These are phyloP conservation scores for Penaeus chinensis DNA, from an alignment of 1,140 invertebrate species.

Conservation along the genomic window DNA sequence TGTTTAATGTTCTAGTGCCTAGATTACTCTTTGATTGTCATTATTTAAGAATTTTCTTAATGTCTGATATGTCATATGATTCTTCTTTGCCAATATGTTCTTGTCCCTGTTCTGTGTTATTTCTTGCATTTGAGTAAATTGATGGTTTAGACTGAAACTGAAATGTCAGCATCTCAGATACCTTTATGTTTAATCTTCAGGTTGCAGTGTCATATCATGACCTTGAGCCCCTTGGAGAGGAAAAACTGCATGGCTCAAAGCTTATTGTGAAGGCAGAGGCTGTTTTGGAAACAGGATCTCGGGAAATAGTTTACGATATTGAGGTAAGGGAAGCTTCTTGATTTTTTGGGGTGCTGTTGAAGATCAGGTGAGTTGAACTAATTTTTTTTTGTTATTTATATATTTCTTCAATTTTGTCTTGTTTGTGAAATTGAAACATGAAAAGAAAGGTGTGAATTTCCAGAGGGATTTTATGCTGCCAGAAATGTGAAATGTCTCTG, in stretches of 20 bases:
- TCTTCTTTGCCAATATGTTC: background rate
- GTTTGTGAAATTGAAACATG: no score
- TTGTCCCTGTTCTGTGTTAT: background rate
- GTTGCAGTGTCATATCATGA: conserved; percentile 63
- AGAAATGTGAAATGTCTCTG: no score
- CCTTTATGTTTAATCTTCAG: background rate
- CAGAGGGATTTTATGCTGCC: no score
- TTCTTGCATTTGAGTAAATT: background rate
- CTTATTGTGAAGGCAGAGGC: conserved; percentile 61
- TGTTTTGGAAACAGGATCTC: conserved; percentile 17
- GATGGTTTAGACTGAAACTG: no score
- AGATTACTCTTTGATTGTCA: no score
- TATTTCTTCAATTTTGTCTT: no score
- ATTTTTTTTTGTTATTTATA: no score
- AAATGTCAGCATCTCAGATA: no score
- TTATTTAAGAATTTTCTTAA: no score
- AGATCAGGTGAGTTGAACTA: background rate
- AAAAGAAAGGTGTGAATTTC: no score
- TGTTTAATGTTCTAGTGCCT: no score
- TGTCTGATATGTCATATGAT: no score
- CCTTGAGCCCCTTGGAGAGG: conserved; percentile 47
- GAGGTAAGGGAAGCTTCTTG: conserved; percentile 31
- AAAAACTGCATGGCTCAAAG: conserved; percentile 55
- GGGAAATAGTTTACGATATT: conserved; percentile 34
- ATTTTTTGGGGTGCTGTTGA: background rate